A percentile compares a stretch with the other conserved stretches of the same genome.
These are phyloP conservation scores for Ispidina lecontei DNA, from an alignment of 2,797 vertebrate species.

Conservation along the genomic window DNA sequence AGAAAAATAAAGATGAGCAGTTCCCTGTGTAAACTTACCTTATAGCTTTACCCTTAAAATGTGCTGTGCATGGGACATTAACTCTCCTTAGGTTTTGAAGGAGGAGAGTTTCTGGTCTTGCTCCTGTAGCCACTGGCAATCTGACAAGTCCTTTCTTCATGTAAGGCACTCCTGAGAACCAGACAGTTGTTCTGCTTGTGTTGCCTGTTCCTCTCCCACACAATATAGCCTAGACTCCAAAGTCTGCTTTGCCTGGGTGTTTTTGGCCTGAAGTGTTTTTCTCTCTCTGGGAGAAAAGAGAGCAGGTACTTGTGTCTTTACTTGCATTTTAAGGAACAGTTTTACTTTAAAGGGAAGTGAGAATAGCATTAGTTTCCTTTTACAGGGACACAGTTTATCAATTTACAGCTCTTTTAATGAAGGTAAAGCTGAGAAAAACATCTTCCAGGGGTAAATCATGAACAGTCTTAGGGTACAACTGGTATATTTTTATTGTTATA, in stretches of 20 bases:
- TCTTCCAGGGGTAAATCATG: not conserved
- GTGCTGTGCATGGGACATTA: not conserved
- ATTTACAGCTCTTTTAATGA: not conserved
- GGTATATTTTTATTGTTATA: not conserved
- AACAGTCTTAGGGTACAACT: not conserved
- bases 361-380: not conserved
- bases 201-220: not conserved
- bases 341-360: not conserved
- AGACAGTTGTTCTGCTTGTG: not conserved
- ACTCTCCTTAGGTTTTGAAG: not conserved
- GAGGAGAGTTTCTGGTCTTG: not conserved
- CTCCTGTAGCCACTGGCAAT: not conserved
- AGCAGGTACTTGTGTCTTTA: not conserved
- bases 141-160: not conserved
- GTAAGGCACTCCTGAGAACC: not conserved
- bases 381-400: not conserved
- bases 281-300: not conserved
- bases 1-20: not conserved
- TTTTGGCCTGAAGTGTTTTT: not conserved
- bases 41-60: not conserved
- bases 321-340: not conserved
- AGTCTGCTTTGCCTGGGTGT: not conserved
- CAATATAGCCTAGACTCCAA: not conserved
- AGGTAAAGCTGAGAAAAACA: not conserved
- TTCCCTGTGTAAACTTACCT: not conserved